A percentile compares a stretch with the other conserved stretches of the same genome.
phyloP scores from a whole-genome alignment of 2,797 vertebrate species.

The Rhyacichthys aspro region DNA sequence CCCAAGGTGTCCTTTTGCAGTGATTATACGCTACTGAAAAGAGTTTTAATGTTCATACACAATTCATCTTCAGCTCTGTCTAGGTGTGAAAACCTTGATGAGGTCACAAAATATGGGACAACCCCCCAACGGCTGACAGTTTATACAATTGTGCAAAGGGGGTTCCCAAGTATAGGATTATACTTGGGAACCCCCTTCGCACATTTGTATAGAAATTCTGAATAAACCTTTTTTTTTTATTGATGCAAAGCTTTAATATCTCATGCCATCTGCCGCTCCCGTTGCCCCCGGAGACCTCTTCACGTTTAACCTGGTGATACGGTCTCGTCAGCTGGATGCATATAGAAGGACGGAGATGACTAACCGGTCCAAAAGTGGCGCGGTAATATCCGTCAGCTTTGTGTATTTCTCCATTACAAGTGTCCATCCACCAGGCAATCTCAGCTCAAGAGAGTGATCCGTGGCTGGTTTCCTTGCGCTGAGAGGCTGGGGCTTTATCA shows the following conservation, averaged over 20 bases:
- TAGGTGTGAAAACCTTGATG: too few relatives aligned
- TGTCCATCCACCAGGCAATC: conserved; percentile 78
- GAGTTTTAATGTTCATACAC: too few relatives aligned
- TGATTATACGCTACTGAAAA: too few relatives aligned
- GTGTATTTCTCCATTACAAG: conserved; percentile 79
- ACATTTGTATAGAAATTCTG: conserved; percentile 4
- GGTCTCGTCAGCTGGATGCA: conserved; percentile 20
- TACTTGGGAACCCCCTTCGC: too few relatives aligned
- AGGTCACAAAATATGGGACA: too few relatives aligned
- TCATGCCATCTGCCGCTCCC: conserved; percentile 37
- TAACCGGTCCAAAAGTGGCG: conserved; percentile 61
- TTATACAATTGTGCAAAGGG: background rate
- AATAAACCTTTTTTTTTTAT: conserved; percentile 44
- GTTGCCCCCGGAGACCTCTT: conserved; percentile 43
- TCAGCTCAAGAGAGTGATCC: conserved; percentile 77
- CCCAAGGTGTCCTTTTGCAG: too few relatives aligned
- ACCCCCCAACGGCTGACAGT: too few relatives aligned
- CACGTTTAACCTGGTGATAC: conserved; percentile 45
- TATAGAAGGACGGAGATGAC: conserved; percentile 35
- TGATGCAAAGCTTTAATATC: conserved; percentile 45
- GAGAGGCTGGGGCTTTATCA: conserved; percentile 74
- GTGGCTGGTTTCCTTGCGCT: conserved; percentile 64
- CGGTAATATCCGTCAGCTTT: conserved; percentile 68
- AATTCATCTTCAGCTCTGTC: too few relatives aligned
- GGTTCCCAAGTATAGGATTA: too few relatives aligned